Base-by-base conservation (phyloP, 2,797 vertebrate species). In the Neopelma chrysocephalum region DNA sequence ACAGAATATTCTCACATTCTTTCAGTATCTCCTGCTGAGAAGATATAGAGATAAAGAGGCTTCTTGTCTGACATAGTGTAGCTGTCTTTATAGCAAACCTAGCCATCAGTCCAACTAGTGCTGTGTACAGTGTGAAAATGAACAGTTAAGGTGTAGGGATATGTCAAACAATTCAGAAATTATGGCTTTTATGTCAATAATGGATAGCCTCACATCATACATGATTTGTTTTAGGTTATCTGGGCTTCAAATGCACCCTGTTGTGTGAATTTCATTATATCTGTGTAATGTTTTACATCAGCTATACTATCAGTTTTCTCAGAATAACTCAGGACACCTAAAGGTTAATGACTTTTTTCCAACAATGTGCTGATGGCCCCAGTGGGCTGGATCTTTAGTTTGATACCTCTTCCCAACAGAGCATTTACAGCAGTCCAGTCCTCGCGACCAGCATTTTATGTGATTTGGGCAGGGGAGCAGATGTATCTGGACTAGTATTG, bases 1-100 rank as follows among this genome's bases (percentile, higher is more conserved):
- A 32, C 12, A 43, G 47, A 62, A 14, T 58, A 47, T 70, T 43
- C 10, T 73, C 23, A 38, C 0, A 0, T 42, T 69, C 20, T 54
- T 80, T 57, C 18, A 27, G 9, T 34, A 38, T n/a, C 38, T 76
- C 9, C 26, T 79, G 12, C 23, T 21, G 22, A 83, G 22, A 64
- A 82, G 47, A 53, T 11, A 32, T 2, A 36, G n/a, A 53, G 8
- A 43, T 69, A 65, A 57, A 57, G 0, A 38, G 10, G 10, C 32
- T 64, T 64, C 70, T 84, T 89, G 27, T 65, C 22, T 66, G 32
- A 64, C 1, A 3, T 2, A 2, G 3, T 23, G 22, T 38, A 56
- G 12, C 48, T 60, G 31, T 56, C 56, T 69, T 83, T 64, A 11
- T 29, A 51, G 10, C 21, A 72, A 42, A 15, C 18, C 11, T 15